Percentiles rank a stretch among this genome's conserved stretches.
phyloP scores from a whole-genome alignment of 1,140 invertebrate genomes.

The Drosophila novamexicana region DNA sequence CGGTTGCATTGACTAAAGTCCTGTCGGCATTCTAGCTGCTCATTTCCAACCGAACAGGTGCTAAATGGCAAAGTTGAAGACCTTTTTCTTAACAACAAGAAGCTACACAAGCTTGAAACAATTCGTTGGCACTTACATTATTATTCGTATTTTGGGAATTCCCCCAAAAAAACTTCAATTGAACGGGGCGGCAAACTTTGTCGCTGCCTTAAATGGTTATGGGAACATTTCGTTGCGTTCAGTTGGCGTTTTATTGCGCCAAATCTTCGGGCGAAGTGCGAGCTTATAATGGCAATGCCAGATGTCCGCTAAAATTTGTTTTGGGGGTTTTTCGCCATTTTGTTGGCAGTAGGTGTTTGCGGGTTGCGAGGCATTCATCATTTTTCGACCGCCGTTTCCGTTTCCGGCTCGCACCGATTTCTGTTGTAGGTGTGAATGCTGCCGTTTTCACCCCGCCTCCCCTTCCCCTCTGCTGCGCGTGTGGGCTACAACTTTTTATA shows the following conservation, averaged over 20 bases:
- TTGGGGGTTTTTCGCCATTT: conserved; percentile 33
- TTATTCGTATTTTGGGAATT: conserved; percentile 74
- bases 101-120: conserved; percentile 39
- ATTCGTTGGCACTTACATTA: conserved; percentile 73
- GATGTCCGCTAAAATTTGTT: conserved; percentile 54
- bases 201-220: conserved; percentile 58
- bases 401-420: conserved; percentile 45
- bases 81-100: conserved; percentile 7
- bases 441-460: not conserved
- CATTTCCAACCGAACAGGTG: conserved; percentile 45
- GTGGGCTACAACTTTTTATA: conserved; percentile 75
- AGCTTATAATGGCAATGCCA: conserved; percentile 60
- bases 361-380: conserved; percentile 62
- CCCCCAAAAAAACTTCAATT: conserved; percentile 19
- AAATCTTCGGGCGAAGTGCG: conserved; percentile 54
- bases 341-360: conserved; percentile 5
- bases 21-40: conserved; percentile 22
- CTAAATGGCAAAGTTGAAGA: conserved; percentile 59
- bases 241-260: conserved; percentile 56
- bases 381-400: conserved; percentile 67
- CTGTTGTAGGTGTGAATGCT: conserved; percentile 62
- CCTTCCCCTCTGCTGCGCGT: conserved; percentile 1
- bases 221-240: conserved; percentile 14
- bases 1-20: conserved; percentile 42
- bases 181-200: conserved; percentile 42